phyloP scores from a whole-genome alignment of 2,797 vertebrate species.

The Trachurus trachurus region DNA sequence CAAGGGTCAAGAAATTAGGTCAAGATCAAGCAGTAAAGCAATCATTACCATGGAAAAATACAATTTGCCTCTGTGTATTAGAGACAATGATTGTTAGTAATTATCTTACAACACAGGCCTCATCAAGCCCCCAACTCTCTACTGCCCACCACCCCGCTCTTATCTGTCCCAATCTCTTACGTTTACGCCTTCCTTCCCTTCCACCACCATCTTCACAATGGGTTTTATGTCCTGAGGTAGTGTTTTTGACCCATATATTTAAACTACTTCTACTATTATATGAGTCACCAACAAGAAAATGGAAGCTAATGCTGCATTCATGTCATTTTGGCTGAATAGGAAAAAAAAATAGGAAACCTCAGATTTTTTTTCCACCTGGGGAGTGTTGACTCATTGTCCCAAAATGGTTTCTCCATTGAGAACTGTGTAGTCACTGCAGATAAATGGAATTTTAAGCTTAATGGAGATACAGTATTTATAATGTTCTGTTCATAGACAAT shows the following conservation, averaged over 20 bases:
- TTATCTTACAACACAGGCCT: slow-evolving; percentile 44
- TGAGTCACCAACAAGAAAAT: slow-evolving; percentile 1
- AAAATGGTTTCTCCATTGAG: not conserved
- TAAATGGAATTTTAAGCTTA: not conserved
- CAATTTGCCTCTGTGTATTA: slow-evolving; percentile 39
- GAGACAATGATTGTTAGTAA: slow-evolving; percentile 48
- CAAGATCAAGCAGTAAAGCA: slow-evolving; percentile 49
- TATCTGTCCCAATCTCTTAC: slow-evolving; percentile 36
- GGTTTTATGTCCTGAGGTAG: slow-evolving; percentile 16
- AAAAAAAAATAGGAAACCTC: not conserved
- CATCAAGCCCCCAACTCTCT: slow-evolving; percentile 26
- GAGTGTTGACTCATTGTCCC: not conserved
- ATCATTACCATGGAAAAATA: slow-evolving; percentile 50
- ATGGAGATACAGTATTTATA: not conserved
- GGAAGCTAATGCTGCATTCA: not conserved
- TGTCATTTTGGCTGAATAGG: not conserved
- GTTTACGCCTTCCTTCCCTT: slow-evolving; percentile 23
- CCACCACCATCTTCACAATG: slow-evolving; percentile 1
- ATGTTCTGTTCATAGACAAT: not conserved
- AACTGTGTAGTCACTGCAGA: not conserved
- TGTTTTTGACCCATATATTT: not conserved
- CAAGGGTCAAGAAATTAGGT: slow-evolving; percentile 37
- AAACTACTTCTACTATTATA: not conserved
- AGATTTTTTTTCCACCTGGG: slow-evolving; percentile 6
- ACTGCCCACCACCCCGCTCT: not conserved